phyloP scores from a whole-genome alignment of 2,113 vertebrate genomes.

The Sinocyclocheilus rhinocerous region DNA sequence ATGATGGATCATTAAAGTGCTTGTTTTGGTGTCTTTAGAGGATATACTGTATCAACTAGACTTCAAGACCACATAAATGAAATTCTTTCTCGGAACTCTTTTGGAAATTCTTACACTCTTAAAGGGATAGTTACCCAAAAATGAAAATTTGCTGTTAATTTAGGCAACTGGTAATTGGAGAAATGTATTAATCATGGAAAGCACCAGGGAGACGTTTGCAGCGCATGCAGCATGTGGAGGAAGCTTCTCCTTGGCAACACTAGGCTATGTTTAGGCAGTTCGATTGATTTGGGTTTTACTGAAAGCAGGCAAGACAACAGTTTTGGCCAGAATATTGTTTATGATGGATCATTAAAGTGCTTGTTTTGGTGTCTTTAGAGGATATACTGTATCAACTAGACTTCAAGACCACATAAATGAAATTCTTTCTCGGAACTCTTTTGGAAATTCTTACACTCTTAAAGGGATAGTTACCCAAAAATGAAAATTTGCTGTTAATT shows the following conservation, averaged over 20 bases:
- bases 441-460: background rate
- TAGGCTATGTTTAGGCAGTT: slow-evolving; percentile 35
- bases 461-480: too few relatives aligned
- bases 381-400: background rate
- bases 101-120: background rate
- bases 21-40: slow-evolving; percentile 27
- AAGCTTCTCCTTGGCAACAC: slow-evolving; percentile 41
- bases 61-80: background rate
- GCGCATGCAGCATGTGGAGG: background rate
- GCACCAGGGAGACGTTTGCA: slow-evolving; percentile 24
- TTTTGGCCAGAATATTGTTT: slow-evolving; percentile 12
- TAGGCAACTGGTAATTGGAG: slow-evolving; percentile 20
- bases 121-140: too few relatives aligned
- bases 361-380: slow-evolving; percentile 27
- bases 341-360: slow-evolving; percentile 32
- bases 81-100: background rate
- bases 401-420: background rate
- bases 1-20: slow-evolving; percentile 32
- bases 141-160: background rate
- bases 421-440: background rate
- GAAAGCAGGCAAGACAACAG: slow-evolving; percentile 14
- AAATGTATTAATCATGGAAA: slow-evolving; percentile 30
- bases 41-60: background rate
- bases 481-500: background rate
- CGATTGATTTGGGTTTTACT: slow-evolving; percentile 29